Conservation (phyloP, 1,140 invertebrate genomes). For the Ptiloglossa arizonensis region DNA sequence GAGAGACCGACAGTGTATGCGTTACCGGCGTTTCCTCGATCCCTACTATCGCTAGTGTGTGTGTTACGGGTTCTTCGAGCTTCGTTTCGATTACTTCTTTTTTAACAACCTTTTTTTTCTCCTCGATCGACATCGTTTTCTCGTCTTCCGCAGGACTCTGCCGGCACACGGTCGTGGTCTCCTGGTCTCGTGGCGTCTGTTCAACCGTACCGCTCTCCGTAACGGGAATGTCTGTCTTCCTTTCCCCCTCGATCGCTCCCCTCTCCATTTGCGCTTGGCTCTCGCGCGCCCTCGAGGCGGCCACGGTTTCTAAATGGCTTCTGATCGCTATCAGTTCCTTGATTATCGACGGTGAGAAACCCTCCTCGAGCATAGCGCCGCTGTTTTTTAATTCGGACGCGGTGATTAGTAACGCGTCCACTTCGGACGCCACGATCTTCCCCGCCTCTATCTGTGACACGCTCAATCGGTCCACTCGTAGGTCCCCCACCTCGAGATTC, state of each 20-base stretch:
- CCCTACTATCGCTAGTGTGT: constrained; percentile 27
- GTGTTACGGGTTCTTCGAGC: constrained; percentile 34
- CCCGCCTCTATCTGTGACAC: constrained; percentile 89
- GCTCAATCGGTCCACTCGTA: constrained; percentile 89
- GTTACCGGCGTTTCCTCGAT: constrained; percentile 18
- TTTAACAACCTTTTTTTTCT: constrained; percentile 65
- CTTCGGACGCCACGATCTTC: constrained; percentile 90
- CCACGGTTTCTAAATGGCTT: constrained; percentile 74
- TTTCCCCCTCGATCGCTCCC: not conserved
- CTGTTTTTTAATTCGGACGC: constrained; percentile 83
- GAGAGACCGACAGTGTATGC: constrained; percentile 40
- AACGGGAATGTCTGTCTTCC: constrained; percentile 51
- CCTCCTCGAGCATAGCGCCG: constrained; percentile 51
- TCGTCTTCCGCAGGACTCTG: constrained; percentile 7
- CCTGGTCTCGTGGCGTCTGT: not conserved
- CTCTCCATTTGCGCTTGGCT: too few species aligned
- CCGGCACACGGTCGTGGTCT: not conserved
- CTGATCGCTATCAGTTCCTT: constrained; percentile 78
- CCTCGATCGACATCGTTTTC: constrained; percentile 21
- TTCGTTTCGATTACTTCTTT: constrained; percentile 42
- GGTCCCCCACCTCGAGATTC: constrained; percentile 86
- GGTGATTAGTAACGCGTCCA: constrained; percentile 87
- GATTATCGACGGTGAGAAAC: constrained; percentile 73
- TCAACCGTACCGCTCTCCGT: not conserved
- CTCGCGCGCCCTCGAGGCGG: constrained; percentile 25